These are phyloP conservation scores for Geotrypetes seraphini DNA, from an alignment of 2,797 vertebrate genomes.

Conservation along the genomic window DNA sequence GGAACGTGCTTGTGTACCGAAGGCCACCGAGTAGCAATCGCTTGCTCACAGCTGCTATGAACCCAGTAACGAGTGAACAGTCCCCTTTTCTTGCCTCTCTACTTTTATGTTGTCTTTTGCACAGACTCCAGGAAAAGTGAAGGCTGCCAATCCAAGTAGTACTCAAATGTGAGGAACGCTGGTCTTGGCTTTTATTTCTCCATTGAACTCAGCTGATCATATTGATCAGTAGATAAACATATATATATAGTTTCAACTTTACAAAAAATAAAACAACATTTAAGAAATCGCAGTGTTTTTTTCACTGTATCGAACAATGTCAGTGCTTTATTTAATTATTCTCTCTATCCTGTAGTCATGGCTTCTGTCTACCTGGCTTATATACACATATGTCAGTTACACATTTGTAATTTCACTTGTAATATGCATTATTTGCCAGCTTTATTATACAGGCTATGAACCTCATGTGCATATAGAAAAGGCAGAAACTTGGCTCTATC, in stretches of 20 bases:
- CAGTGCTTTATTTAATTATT: constrained; percentile 77
- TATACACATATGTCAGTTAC: constrained; percentile 76
- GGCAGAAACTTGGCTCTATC: constrained; percentile 71
- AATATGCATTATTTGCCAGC: constrained; percentile 83
- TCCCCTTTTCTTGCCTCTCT: constrained; percentile 42
- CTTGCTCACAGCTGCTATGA: constrained; percentile 61
- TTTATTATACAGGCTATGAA: constrained; percentile 76
- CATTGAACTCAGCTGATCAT: constrained; percentile 93
- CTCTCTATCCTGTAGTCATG: constrained; percentile 60
- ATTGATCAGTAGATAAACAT: constrained; percentile 93
- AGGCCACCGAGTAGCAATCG: constrained; percentile 53
- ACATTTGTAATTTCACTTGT: constrained; percentile 88
- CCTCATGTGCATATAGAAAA: constrained; percentile 83
- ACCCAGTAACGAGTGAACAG: constrained; percentile 63
- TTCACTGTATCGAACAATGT: constrained; percentile 85
- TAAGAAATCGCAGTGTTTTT: constrained; percentile 80
- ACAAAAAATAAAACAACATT: constrained; percentile 44
- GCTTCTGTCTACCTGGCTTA: constrained; percentile 72
- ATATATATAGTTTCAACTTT: constrained; percentile 75
- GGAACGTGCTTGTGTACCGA: constrained; percentile 51
- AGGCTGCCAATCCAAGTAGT: constrained; percentile 81
- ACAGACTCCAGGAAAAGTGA: constrained; percentile 72
- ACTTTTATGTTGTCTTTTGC: constrained; percentile 64
- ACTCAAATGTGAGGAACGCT: constrained; percentile 72
- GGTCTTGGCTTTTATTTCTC: constrained; percentile 63